Conservation (phyloP, 37 sponge, comb jelly and placozoan species). For the Petrosia ficiformis region DNA sequence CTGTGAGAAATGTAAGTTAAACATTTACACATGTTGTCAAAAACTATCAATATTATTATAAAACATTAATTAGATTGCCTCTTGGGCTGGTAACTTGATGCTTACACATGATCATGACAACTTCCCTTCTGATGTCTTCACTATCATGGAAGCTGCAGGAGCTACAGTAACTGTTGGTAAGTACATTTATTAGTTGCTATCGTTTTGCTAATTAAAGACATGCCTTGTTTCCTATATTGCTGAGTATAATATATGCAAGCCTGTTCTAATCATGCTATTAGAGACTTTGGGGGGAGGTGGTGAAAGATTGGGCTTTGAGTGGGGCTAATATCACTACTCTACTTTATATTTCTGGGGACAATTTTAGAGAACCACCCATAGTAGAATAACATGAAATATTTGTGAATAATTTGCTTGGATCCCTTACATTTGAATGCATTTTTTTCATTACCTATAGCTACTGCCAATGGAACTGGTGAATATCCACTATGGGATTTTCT, state of each 20-base stretch:
- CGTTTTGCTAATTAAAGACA: neutral
- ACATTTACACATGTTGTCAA: neutral
- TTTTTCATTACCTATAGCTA: slow-evolving; percentile 5
- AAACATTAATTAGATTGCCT: slow-evolving; percentile 48
- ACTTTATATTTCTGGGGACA: no score
- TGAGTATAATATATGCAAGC: neutral
- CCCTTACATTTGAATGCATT: neutral
- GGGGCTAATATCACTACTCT: no score
- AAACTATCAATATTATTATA: neutral
- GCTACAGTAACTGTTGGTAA: slow-evolving; percentile 66
- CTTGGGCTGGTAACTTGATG: slow-evolving; percentile 77
- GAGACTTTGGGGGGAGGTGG: no score
- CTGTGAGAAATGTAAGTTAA: slow-evolving; percentile 57
- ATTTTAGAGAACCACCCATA: no score
- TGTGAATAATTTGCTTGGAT: no score
- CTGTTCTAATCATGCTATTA: no score
- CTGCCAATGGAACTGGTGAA: slow-evolving; percentile 1
- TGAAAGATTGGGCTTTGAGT: no score
- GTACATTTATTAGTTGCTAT: neutral
- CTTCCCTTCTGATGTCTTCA: slow-evolving; percentile 83
- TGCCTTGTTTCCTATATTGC: neutral
- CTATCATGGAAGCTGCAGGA: slow-evolving; percentile 60
- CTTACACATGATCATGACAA: slow-evolving; percentile 57
- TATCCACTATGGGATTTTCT: slow-evolving; percentile 53
- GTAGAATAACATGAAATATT: no score